Percentiles rank a stretch among this genome's conserved stretches.
phyloP scores from a whole-genome alignment of 2,797 vertebrate species.

The Lophotriccus pileatus region DNA sequence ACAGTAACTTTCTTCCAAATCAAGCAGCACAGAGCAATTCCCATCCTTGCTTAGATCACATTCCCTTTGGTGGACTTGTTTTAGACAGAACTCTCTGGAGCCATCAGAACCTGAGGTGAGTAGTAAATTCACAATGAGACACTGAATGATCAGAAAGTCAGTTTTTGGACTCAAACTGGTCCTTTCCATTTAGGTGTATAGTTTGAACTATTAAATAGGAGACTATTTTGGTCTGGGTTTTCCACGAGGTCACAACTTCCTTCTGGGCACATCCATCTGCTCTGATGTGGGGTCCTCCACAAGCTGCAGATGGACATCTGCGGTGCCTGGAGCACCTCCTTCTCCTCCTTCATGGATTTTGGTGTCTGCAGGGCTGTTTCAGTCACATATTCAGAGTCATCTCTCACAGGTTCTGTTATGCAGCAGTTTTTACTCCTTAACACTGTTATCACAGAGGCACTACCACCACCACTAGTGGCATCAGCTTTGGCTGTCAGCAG shows the following conservation, averaged over 20 bases:
- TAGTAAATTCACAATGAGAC: background rate
- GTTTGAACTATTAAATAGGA: background rate
- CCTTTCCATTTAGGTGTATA: background rate
- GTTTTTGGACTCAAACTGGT: background rate
- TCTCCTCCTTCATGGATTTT: background rate
- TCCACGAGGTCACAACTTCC: no score
- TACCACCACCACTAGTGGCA: fast-evolving
- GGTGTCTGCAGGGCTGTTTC: background rate
- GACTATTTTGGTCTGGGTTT: background rate
- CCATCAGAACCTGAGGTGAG: background rate
- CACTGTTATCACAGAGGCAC: background rate
- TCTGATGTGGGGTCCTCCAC: background rate
- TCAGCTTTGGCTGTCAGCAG: fast-evolving
- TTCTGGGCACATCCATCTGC: background rate
- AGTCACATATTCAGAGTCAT: background rate
- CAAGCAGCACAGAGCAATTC: background rate
- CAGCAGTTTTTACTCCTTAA: background rate
- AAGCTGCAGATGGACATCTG: background rate
- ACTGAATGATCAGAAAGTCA: background rate
- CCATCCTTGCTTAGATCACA: background rate
- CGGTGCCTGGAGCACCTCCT: fast-evolving
- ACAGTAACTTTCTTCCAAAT: background rate
- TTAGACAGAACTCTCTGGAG: background rate
- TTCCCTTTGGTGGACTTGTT: background rate
- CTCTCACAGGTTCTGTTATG: background rate